Percentiles rank a stretch among this genome's conserved stretches.
These are phyloP conservation scores for Linepithema humile DNA, from an alignment of 1,140 invertebrate species.

Conservation along the genomic window DNA sequence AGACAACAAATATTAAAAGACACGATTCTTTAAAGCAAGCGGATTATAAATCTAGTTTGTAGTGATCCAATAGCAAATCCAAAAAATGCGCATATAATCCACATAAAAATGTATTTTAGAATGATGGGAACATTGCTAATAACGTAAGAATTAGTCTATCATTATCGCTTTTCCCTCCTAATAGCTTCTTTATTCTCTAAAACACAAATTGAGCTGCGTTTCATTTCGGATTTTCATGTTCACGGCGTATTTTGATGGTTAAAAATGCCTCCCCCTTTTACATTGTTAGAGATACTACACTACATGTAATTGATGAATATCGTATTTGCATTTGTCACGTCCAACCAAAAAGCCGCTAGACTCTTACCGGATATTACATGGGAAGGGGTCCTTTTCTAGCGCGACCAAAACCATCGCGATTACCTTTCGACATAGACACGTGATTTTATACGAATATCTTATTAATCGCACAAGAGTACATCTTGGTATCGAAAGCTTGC, in stretches of 20 bases:
- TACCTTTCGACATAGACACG: constrained; percentile 8
- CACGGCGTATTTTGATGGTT: neutral
- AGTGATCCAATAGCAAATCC: neutral
- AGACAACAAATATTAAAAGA: neutral
- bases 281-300: neutral
- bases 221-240: neutral
- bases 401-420: neutral
- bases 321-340: neutral
- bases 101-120: neutral
- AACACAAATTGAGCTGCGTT: neutral
- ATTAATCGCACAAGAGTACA: constrained; percentile 38
- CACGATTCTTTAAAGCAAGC: constrained; percentile 7
- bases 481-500: constrained; percentile 38
- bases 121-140: neutral
- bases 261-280: neutral
- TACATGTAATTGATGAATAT: neutral
- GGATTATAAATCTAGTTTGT: constrained; percentile 1
- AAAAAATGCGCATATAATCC: neutral
- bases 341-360: neutral
- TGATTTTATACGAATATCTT: constrained; percentile 36
- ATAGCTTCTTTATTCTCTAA: neutral
- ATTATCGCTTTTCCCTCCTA: neutral
- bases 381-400: neutral
- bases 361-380: neutral
- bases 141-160: neutral